Evolutionary conservation across 1,140 invertebrate species (phyloP).

Genomic region (Phocides pigmalion): DNA sequence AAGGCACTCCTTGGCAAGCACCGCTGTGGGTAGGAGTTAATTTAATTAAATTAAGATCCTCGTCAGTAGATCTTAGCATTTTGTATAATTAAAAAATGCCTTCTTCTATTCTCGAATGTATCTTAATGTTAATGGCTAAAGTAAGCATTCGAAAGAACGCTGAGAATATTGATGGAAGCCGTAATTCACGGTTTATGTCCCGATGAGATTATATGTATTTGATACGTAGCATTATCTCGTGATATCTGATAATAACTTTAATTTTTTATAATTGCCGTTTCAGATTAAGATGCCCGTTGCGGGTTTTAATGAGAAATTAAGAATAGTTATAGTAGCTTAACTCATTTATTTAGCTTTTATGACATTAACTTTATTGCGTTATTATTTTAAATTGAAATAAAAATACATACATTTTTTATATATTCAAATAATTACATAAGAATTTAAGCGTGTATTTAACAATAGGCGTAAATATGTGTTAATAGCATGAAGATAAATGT

Average conservation of each 20-base stretch:
- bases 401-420: too few species aligned
- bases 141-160: neutral
- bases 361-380: too few species aligned
- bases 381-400: too few species aligned
- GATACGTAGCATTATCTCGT: constrained; percentile 1
- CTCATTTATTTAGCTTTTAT: too few species aligned
- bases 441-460: too few species aligned
- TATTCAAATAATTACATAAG: too few species aligned
- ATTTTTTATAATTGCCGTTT: constrained; percentile 13
- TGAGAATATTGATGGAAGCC: constrained; percentile 15
- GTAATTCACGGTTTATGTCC: constrained; percentile 15
- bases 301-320: neutral
- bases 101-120: neutral
- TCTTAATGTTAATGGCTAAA: constrained; percentile 1
- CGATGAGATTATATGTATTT: constrained; percentile 6
- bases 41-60: too few species aligned
- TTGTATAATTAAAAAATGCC: constrained; percentile 1
- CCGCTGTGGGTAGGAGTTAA: too few species aligned
- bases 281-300: constrained; percentile 5
- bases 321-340: neutral
- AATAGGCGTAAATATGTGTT: too few species aligned
- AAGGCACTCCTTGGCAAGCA: neutral
- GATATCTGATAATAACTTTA: constrained; percentile 8
- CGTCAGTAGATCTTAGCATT: too few species aligned
- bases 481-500: too few species aligned